Evolutionary conservation across 2,113 vertebrate genomes (phyloP).

Genomic region (Stigmatopora argus): DNA sequence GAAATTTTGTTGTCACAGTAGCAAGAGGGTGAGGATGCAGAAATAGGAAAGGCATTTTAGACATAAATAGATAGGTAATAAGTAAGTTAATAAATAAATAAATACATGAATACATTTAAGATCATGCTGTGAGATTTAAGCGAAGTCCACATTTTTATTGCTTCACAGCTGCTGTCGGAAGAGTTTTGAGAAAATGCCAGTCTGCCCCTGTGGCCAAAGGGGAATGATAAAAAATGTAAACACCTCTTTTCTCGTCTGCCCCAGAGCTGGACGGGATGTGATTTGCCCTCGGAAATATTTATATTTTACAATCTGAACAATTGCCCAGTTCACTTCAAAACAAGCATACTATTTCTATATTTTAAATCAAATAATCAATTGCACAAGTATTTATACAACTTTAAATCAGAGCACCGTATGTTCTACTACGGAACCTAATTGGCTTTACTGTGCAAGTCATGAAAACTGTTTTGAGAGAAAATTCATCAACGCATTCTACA

Average conservation of each 20-base stretch:
- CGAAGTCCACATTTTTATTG: slow-evolving; percentile 11
- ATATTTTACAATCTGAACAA: slow-evolving; percentile 26
- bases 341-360: not conserved
- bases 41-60: no score
- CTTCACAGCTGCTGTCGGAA: slow-evolving; percentile 27
- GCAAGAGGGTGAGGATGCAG: no score
- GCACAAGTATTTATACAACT: not conserved
- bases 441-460: no score
- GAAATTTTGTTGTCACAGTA: no score
- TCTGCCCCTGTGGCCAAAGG: slow-evolving; percentile 50
- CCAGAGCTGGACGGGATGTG: slow-evolving; percentile 28
- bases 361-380: not conserved
- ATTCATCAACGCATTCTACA: no score
- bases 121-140: slow-evolving; percentile 22
- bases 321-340: not conserved
- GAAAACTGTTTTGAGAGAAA: no score
- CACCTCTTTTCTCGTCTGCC: slow-evolving; percentile 15
- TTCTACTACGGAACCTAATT: not conserved
- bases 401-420: not conserved
- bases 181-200: slow-evolving; percentile 41
- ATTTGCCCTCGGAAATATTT: slow-evolving; percentile 39
- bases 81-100: no score
- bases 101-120: no score
- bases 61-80: no score
- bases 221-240: slow-evolving; percentile 63